phyloP scores from a whole-genome alignment of 2,888 invertebrate species.

The Brenthis hecate region DNA sequence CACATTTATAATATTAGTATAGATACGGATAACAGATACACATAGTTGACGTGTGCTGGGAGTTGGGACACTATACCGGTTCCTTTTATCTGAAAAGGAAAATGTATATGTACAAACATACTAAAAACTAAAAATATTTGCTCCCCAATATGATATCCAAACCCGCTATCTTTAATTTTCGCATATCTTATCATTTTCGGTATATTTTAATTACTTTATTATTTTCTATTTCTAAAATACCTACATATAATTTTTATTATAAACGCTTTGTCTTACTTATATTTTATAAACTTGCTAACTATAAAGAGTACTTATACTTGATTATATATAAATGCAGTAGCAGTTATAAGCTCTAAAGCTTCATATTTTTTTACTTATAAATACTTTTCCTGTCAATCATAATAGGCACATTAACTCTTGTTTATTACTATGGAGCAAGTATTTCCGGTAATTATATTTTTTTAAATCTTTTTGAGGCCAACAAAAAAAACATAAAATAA shows the following conservation, averaged over 20 bases:
- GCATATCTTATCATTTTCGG: no score
- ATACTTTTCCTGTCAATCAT: slow-evolving; percentile 24
- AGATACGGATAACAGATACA: no score
- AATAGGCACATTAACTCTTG: slow-evolving; percentile 14
- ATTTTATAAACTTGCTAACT: neutral
- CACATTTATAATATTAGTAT: no score
- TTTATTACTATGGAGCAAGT: slow-evolving; percentile 10
- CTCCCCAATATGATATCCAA: no score
- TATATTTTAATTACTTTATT: no score
- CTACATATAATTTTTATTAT: neutral
- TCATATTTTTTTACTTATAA: neutral
- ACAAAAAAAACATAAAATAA: neutral
- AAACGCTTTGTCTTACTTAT: neutral
- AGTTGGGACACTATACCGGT: no score
- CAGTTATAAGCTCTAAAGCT: neutral
- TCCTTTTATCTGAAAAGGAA: no score
- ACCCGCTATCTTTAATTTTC: no score
- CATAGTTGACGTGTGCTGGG: no score
- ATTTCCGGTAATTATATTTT: slow-evolving; percentile 11
- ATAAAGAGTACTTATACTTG: neutral
- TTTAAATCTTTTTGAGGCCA: neutral
- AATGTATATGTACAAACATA: no score
- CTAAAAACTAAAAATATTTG: no score
- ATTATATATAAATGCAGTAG: neutral
- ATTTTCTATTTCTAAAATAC: no score